phyloP scores from a whole-genome alignment of 2,888 invertebrate genomes.

The Lathronympha strigana region DNA sequence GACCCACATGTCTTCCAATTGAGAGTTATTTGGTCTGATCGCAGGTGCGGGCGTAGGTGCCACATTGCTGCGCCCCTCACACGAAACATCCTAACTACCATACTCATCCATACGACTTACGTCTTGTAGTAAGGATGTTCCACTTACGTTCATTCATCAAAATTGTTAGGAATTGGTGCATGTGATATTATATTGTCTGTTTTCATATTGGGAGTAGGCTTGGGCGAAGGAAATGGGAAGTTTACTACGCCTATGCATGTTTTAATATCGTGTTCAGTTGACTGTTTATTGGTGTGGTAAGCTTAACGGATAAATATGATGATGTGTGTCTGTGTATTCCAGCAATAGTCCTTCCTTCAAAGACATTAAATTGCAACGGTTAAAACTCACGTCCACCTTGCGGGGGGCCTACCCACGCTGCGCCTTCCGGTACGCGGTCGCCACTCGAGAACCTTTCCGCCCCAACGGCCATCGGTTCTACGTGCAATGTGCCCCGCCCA shows the following conservation, averaged over 20 bases:
- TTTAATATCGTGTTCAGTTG: neutral
- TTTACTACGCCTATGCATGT: constrained; percentile 12
- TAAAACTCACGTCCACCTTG: too few species aligned
- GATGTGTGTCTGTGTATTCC: too few species aligned
- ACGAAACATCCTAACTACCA: constrained; percentile 1
- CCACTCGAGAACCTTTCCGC: too few species aligned
- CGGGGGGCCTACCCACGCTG: too few species aligned
- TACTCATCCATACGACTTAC: neutral
- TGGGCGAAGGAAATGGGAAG: constrained; percentile 23
- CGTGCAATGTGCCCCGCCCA: too few species aligned
- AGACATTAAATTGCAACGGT: too few species aligned
- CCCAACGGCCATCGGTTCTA: too few species aligned
- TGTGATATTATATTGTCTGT: constrained; percentile 18
- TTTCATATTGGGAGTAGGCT: constrained; percentile 16
- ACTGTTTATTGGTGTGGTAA: neutral
- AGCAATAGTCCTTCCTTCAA: too few species aligned
- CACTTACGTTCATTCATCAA: constrained; percentile 34
- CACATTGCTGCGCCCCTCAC: constrained; percentile 39
- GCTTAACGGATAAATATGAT: neutral
- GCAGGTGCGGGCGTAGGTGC: constrained; percentile 70
- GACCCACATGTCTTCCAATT: constrained; percentile 70
- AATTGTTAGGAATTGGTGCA: constrained; percentile 28
- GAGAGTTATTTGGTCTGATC: constrained; percentile 67
- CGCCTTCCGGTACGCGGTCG: too few species aligned
- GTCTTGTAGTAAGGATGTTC: neutral